These are phyloP conservation scores for Hydropsyche tenuis DNA, from an alignment of 1,140 invertebrate genomes.

Conservation along the genomic window DNA sequence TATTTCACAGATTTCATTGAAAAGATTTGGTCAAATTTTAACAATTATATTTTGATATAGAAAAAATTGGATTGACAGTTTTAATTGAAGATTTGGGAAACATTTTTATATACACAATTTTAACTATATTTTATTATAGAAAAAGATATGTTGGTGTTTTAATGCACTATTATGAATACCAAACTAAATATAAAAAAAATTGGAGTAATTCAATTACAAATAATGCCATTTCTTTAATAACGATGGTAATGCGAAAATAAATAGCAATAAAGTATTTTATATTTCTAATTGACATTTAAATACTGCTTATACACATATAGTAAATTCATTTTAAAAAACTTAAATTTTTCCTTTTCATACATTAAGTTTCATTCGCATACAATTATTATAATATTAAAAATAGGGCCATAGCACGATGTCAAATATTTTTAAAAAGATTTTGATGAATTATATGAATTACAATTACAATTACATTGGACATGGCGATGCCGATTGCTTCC, in stretches of 20 bases:
- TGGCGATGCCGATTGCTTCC: not conserved
- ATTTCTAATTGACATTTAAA: constrained; percentile 24
- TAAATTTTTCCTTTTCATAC: constrained; percentile 1
- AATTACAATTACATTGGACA: constrained; percentile 4
- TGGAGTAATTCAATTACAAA: no score
- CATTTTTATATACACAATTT: no score
- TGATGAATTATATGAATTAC: not conserved
- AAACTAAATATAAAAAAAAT: no score
- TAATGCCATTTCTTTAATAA: no score
- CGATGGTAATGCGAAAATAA: constrained; percentile 7
- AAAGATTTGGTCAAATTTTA: no score
- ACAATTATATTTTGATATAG: no score
- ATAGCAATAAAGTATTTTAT: constrained; percentile 8
- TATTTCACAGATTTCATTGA: no score
- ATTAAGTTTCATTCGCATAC: not conserved
- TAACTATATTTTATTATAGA: no score
- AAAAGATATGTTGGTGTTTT: no score
- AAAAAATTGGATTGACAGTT: no score
- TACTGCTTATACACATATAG: constrained; percentile 28
- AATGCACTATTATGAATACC: no score
- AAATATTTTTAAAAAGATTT: not conserved
- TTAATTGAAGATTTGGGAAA: no score
- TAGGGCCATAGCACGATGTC: constrained; percentile 6
- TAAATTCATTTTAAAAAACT: constrained; percentile 21
- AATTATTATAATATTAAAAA: constrained; percentile 3